Evolutionary conservation across 30 jellyfish, hydroid and myxozoan species (phyloP), one percentile per base, ranked within the genome.

Genomic region (Catostylus mosaicus): DNA sequence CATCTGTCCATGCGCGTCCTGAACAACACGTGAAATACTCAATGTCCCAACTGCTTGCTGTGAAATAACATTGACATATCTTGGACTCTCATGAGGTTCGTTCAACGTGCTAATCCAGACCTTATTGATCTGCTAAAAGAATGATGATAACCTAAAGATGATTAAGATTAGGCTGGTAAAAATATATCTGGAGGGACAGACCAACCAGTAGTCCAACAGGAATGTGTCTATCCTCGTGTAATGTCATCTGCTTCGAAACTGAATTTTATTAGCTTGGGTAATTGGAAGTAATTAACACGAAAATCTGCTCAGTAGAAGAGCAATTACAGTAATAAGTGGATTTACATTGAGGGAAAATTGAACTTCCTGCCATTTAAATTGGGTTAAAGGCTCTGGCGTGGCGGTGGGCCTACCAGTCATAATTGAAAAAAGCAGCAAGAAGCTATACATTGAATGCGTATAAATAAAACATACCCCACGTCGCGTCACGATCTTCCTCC

Each of bases 401-500:
- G 30, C n/a, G 64, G 80, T 34, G 80, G 56, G 56, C 54, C 59
- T 1, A 36, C 38, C 32, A 68, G 59, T 37, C 56, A 18, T 27
- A 4, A 3, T n/a, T 68, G 9, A 32, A 33, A 23, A 26, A 12
- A 32, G 30, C 56, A 66, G 78, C 56, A 66, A 33, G 78, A 14
- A 37, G 50, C 56, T 7, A 37, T 3, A 23, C 18, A 18, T 30
- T 1, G 1, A 27, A 32, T 30, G 2, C 29, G 24, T 66, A 26
- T n/a, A 66, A 35, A 19, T 1, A 37, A 24, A 43, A 32, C 80
- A 23, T 37, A 68, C 80, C 64, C 27, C 62, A 46, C n/a, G 37
- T 30, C 64, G 59, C 1, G 64, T 40, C 80, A 68, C 38, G 80
- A n/a, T n/a, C 56, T 29, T 22, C 33, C 29, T 19, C 27, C 38